Percentiles rank a stretch among this genome's conserved stretches.
These are phyloP conservation scores for Leptinotarsa texana DNA, from an alignment of 1,140 invertebrate genomes.

Conservation along the genomic window DNA sequence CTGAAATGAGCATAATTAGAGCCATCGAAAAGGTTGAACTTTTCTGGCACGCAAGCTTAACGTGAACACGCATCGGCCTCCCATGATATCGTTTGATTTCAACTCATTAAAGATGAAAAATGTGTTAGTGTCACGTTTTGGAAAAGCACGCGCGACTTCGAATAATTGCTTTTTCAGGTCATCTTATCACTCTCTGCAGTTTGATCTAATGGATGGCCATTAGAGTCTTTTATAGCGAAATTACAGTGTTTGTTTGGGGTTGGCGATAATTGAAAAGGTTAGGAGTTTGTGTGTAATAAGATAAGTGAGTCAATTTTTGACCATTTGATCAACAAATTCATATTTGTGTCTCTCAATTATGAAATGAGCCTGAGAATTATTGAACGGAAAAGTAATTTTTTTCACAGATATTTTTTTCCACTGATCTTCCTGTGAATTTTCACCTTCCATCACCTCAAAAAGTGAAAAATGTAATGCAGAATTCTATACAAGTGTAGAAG, in stretches of 20 bases:
- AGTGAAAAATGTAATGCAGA: no score
- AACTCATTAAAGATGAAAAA: slow-evolving; percentile 27
- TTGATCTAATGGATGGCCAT: neutral
- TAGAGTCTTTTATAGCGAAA: neutral
- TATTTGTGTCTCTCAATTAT: no score
- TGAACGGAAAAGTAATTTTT: no score
- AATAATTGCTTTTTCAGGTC: slow-evolving; percentile 19
- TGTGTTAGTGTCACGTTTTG: slow-evolving; percentile 20
- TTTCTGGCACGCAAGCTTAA: slow-evolving; percentile 14
- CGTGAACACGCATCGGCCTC: slow-evolving; percentile 15
- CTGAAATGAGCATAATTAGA: slow-evolving; percentile 26
- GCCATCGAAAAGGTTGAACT: slow-evolving; percentile 23
- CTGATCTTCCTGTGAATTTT: no score
- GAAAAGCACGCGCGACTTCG: neutral
- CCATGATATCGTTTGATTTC: slow-evolving; percentile 22
- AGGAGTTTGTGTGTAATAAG: no score
- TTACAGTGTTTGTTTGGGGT: neutral
- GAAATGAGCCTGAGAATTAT: no score
- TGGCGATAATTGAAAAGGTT: neutral
- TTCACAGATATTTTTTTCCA: no score
- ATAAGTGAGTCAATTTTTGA: no score
- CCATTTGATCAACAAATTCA: no score
- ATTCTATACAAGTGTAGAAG: no score
- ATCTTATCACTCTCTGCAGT: slow-evolving; percentile 10
- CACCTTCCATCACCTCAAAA: no score